These are phyloP conservation scores for Pogonognathellus flavescens DNA, from an alignment of 1,140 invertebrate genomes.

Conservation along the genomic window DNA sequence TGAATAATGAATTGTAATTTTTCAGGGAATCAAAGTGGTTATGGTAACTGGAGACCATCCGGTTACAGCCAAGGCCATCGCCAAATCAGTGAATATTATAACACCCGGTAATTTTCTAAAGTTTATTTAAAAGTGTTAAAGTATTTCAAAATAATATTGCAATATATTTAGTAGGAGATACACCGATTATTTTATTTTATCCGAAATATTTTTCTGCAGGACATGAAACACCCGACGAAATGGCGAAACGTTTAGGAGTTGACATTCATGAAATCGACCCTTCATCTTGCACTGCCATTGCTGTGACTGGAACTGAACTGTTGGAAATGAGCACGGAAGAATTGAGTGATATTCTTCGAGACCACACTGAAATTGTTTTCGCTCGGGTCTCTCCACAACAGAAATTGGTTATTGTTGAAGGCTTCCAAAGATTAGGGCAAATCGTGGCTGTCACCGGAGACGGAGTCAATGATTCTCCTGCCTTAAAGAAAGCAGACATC, in stretches of 20 bases:
- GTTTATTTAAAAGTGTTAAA: background rate
- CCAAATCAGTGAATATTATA: slow-evolving; percentile 98
- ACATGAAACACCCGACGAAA: slow-evolving; percentile 95
- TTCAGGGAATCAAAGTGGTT: slow-evolving; percentile 91
- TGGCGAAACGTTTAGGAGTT: slow-evolving; percentile 92
- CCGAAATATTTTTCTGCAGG: slow-evolving; percentile 70
- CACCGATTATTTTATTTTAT: too few species aligned
- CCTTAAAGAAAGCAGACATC: slow-evolving; percentile 79
- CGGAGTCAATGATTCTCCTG: slow-evolving; percentile 76
- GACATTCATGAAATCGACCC: slow-evolving; percentile 93
- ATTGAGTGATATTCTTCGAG: slow-evolving; percentile 91
- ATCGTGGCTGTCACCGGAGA: slow-evolving; percentile 76
- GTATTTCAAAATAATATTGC: too few species aligned
- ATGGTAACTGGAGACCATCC: slow-evolving; percentile 95
- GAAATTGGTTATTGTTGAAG: slow-evolving; percentile 99
- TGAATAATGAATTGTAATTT: slow-evolving; percentile 79
- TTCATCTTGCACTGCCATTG: slow-evolving; percentile 94
- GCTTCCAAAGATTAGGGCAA: slow-evolving; percentile 95
- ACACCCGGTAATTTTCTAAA: slow-evolving; percentile 80
- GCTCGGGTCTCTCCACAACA: slow-evolving; percentile 99
- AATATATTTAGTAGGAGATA: too few species aligned
- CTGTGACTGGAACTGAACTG: slow-evolving; percentile 95
- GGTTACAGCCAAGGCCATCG: slow-evolving; percentile 99
- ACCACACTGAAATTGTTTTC: slow-evolving; percentile 99
- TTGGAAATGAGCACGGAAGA: slow-evolving; percentile 90